These are phyloP conservation scores for Anastrepha ludens DNA, from an alignment of 1,140 invertebrate genomes.

Conservation along the genomic window DNA sequence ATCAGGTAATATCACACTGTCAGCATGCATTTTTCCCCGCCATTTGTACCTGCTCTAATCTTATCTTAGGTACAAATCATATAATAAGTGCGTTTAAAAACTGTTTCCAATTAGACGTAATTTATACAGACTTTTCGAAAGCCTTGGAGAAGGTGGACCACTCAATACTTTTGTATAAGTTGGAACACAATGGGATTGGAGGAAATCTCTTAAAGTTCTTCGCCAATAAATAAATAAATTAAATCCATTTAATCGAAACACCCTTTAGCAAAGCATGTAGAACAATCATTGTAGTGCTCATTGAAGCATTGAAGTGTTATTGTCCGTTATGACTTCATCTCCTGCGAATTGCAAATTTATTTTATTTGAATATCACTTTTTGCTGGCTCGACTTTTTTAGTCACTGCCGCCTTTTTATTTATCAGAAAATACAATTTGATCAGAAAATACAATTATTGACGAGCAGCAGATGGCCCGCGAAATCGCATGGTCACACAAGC, in stretches of 20 bases:
- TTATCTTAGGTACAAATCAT: too few species aligned
- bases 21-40: too few species aligned
- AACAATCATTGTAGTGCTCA: neutral
- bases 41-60: too few species aligned
- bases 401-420: neutral
- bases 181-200: too few species aligned
- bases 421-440: neutral
- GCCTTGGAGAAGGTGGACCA: too few species aligned
- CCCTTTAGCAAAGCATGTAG: neutral
- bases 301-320: conserved; percentile 44
- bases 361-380: conserved; percentile 47
- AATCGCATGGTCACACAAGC: neutral
- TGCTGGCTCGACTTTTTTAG: neutral
- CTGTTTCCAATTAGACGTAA: too few species aligned
- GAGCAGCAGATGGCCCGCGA: conserved; percentile 20
- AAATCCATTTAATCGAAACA: neutral
- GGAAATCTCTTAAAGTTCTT: too few species aligned
- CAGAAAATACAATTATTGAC: conserved; percentile 36
- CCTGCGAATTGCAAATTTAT: conserved; percentile 48
- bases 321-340: conserved; percentile 45
- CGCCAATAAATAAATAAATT: too few species aligned
- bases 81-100: too few species aligned
- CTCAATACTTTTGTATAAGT: too few species aligned
- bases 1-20: too few species aligned
- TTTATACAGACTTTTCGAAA: too few species aligned